phyloP scores from a whole-genome alignment of 2,113 vertebrate species.

The Propithecus coquereli region DNA sequence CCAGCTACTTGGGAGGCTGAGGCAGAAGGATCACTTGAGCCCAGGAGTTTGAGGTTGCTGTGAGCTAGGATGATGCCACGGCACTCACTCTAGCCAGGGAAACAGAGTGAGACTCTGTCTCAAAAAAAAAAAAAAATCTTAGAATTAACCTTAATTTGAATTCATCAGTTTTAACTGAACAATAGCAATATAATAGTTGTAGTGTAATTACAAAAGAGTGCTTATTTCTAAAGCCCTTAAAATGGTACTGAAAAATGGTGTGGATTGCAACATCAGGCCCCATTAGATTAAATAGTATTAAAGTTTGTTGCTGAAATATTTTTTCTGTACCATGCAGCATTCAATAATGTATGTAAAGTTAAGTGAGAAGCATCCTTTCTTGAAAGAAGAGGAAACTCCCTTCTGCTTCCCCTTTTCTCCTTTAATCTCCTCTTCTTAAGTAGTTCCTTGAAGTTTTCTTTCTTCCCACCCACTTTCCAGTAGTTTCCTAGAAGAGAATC shows the following conservation, averaged over 20 bases:
- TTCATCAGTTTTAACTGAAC: background rate
- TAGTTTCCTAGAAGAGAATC: background rate
- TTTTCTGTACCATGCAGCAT: background rate
- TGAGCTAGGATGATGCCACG: no score
- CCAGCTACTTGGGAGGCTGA: no score
- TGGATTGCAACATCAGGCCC: background rate
- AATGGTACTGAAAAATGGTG: background rate
- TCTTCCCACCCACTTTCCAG: background rate
- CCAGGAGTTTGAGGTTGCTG: no score
- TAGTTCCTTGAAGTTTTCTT: background rate
- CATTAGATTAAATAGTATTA: background rate
- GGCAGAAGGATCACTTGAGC: no score
- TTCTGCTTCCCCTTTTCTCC: background rate
- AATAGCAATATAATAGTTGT: background rate
- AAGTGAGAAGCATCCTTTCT: background rate
- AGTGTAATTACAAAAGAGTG: background rate
- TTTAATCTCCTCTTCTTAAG: background rate
- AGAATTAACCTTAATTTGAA: background rate
- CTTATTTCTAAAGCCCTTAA: background rate
- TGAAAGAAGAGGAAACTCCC: background rate
- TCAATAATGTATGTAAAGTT: background rate
- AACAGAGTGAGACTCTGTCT: no score
- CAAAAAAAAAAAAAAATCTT: no score
- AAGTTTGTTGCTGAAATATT: background rate
- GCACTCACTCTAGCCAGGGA: no score